Conservation (phyloP, 2,797 vertebrate genomes). For the Spondyliosoma cantharus region DNA sequence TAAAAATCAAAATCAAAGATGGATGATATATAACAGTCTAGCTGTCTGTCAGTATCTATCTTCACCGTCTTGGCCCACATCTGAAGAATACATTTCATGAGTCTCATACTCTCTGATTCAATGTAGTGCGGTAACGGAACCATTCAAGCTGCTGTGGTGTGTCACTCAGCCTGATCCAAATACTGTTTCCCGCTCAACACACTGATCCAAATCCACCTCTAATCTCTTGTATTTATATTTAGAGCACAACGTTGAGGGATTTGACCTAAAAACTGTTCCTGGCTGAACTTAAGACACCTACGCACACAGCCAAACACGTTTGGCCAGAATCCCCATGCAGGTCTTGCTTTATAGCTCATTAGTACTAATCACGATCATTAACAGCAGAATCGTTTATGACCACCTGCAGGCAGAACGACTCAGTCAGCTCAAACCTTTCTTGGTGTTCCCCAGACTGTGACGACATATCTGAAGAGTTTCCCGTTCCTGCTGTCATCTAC, state of each 20-base stretch:
- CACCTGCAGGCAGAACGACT: not conserved
- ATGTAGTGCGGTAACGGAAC: conserved; percentile 17
- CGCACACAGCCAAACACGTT: conserved; percentile 19
- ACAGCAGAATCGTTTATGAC: conserved; percentile 17
- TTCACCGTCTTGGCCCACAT: not conserved
- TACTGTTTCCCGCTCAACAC: conserved; percentile 59
- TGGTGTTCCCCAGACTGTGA: not conserved
- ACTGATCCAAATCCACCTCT: conserved; percentile 71
- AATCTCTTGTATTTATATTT: conserved; percentile 76
- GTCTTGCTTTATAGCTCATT: conserved; percentile 24
- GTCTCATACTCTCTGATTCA: not conserved
- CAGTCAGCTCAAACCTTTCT: no score
- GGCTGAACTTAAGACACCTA: conserved; percentile 42
- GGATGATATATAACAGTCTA: not conserved
- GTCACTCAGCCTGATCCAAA: conserved; percentile 46
- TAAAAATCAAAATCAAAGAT: conserved; percentile 20
- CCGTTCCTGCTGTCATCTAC: not conserved
- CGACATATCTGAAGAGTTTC: not conserved
- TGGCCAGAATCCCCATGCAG: conserved; percentile 3
- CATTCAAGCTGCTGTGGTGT: conserved; percentile 26
- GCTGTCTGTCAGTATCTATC: not conserved
- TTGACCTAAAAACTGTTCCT: conserved; percentile 66
- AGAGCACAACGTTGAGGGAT: conserved; percentile 56
- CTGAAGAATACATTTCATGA: conserved; percentile 14
- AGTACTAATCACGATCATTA: conserved; percentile 22